phyloP scores from a whole-genome alignment of 1,140 invertebrate genomes.

The Geopemphigus sp. region DNA sequence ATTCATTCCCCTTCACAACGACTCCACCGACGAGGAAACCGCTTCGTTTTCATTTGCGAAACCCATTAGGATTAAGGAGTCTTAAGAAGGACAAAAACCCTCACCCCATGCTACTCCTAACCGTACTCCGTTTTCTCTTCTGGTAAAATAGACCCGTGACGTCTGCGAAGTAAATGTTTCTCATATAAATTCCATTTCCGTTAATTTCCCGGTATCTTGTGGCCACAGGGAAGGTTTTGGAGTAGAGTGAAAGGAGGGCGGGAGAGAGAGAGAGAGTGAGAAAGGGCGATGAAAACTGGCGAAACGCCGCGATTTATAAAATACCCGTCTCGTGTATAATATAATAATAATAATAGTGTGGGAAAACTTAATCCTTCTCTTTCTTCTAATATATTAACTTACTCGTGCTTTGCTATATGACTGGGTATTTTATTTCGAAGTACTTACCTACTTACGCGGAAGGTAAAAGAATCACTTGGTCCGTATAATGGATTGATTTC shows the following conservation, averaged over 20 bases:
- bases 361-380: constrained; percentile 29
- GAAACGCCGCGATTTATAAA: constrained; percentile 41
- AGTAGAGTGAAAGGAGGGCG: not conserved
- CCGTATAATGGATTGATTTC: not conserved
- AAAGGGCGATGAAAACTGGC: not conserved
- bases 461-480: not conserved
- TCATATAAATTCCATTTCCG: constrained; percentile 45
- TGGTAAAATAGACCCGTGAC: constrained; percentile 40
- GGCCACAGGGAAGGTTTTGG: not conserved
- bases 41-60: constrained; percentile 36
- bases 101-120: not conserved
- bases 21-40: constrained; percentile 8
- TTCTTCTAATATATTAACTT: not conserved
- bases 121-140: not conserved
- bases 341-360: constrained; percentile 14
- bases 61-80: constrained; percentile 42
- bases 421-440: constrained; percentile 15
- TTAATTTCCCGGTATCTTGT: constrained; percentile 32
- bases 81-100: constrained; percentile 46
- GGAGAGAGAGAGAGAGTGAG: no score
- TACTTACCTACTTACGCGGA: no score
- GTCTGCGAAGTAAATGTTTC: constrained; percentile 31
- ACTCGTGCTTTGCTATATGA: not conserved
- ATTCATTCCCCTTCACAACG: not conserved
- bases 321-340: constrained; percentile 19